These are phyloP conservation scores for Sitta carolinensis DNA, from an alignment of 2,797 vertebrate species.

Conservation along the genomic window DNA sequence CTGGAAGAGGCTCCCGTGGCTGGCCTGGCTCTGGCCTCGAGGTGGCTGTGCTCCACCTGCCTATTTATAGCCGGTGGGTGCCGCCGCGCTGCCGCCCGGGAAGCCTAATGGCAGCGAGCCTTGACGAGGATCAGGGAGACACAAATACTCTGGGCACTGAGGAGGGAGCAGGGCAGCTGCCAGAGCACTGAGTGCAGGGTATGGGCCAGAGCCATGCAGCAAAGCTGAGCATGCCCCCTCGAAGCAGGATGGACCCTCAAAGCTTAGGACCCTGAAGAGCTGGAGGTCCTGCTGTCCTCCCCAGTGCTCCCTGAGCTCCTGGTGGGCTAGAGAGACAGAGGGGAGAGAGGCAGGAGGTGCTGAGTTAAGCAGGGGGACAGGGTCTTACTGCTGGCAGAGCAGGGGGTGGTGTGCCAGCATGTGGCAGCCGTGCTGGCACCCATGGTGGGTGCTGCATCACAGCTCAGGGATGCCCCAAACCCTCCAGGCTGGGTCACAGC, in stretches of 20 bases:
- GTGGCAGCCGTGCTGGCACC: neutral
- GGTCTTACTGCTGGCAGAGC: neutral
- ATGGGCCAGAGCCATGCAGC: fast-evolving
- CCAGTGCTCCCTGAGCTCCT: fast-evolving
- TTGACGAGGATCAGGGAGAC: neutral
- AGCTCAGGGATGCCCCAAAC: neutral
- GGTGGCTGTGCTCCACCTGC: neutral
- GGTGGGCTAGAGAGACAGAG: neutral
- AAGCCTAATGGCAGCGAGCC: neutral
- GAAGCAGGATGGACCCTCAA: neutral
- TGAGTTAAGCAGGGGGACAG: neutral
- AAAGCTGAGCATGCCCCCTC: neutral
- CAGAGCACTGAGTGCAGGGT: neutral
- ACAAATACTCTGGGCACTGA: neutral
- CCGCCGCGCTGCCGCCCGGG: neutral
- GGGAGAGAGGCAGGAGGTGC: neutral
- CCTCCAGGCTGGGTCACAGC: neutral
- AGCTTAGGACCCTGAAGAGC: fast-evolving
- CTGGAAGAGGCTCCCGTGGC: neutral
- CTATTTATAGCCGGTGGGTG: neutral
- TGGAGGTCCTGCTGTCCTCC: neutral
- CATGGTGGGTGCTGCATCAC: fast-evolving
- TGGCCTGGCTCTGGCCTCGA: neutral
- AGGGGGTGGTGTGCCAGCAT: neutral
- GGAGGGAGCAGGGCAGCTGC: neutral